These are phyloP conservation scores for Drosophila gunungcola DNA, from an alignment of 1,140 invertebrate species.

Conservation along the genomic window DNA sequence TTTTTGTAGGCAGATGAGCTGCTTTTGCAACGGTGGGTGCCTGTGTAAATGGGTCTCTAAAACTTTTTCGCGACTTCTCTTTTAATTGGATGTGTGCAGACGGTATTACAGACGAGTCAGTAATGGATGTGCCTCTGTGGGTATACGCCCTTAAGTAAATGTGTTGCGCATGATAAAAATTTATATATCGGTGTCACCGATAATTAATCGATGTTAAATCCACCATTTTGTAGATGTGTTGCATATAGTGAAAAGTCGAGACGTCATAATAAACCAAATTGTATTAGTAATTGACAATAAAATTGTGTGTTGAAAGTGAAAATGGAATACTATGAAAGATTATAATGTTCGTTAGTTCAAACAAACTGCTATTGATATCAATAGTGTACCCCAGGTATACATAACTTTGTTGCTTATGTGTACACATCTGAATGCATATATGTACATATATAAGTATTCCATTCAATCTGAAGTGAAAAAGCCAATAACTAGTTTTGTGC, in stretches of 20 bases:
- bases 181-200: conserved; percentile 9
- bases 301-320: neutral
- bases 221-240: conserved; percentile 44
- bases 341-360: neutral
- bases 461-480: conserved; percentile 14
- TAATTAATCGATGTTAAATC: conserved; percentile 21
- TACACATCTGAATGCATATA: conserved; percentile 26
- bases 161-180: neutral
- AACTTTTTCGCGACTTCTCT: too few species aligned
- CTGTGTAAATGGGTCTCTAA: too few species aligned
- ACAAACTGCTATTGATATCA: neutral
- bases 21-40: too few species aligned
- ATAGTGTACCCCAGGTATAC: neutral
- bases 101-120: too few species aligned
- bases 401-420: conserved; percentile 5
- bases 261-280: conserved; percentile 30
- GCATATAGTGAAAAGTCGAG: conserved; percentile 31
- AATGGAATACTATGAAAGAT: neutral
- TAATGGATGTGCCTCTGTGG: too few species aligned
- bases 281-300: neutral
- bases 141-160: neutral
- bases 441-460: conserved; percentile 5
- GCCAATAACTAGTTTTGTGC: conserved; percentile 11
- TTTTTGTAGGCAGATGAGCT: too few species aligned
- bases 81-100: too few species aligned